These are phyloP conservation scores for Tauraco hartlaubi DNA, from an alignment of 2,797 vertebrate genomes.

Conservation along the genomic window DNA sequence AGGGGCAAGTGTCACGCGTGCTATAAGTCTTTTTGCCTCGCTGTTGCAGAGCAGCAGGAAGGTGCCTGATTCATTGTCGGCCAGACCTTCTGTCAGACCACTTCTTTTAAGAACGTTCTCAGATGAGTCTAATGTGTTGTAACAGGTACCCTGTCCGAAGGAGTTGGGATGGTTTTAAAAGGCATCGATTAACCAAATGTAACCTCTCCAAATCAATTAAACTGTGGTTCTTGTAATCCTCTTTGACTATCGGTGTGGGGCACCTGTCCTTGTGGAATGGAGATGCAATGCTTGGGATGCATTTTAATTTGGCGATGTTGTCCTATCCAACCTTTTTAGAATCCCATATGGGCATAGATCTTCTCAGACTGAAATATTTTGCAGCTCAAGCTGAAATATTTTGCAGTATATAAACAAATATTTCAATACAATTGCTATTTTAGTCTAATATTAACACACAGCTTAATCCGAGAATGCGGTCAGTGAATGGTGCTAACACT, in stretches of 20 bases:
- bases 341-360: not conserved
- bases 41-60: constrained; percentile 92
- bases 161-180: constrained; percentile 76
- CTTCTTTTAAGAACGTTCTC: constrained; percentile 99
- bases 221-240: constrained; percentile 72
- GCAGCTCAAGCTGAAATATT: not conserved
- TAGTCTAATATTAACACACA: not conserved
- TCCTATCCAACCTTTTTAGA: not conserved
- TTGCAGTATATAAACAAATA: not conserved
- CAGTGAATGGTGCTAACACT: not conserved
- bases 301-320: not conserved
- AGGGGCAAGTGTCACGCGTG: constrained; percentile 34
- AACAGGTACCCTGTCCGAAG: constrained; percentile 91
- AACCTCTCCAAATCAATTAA: constrained; percentile 70
- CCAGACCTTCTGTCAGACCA: constrained; percentile 93
- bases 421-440: not conserved
- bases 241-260: constrained; percentile 75
- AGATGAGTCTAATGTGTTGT: constrained; percentile 96
- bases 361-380: not conserved
- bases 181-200: constrained; percentile 76
- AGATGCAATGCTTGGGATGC: constrained; percentile 80
- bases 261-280: constrained; percentile 70
- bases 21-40: constrained; percentile 86
- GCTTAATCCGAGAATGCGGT: not conserved
- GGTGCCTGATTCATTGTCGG: constrained; percentile 83